Evolutionary conservation across 2,113 vertebrate species (phyloP).

Genomic region (Lycocorax pyrrhopterus): DNA sequence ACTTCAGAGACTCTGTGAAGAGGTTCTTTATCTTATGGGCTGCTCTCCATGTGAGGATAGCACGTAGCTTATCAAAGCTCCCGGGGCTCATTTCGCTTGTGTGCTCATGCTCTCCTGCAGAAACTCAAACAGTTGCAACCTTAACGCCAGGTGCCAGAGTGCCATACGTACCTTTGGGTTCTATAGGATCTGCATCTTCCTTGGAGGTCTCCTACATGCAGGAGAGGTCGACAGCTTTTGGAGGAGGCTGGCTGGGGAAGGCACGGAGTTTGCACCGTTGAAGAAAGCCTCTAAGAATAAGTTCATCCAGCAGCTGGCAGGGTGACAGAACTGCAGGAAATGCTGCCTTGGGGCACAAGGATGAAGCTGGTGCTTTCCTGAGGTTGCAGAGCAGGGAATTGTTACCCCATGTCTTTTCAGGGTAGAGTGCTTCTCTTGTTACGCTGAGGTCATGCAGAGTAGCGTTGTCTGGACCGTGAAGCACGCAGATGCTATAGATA

Average conservation of each 20-base stretch:
- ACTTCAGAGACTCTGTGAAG: constrained; percentile 1
- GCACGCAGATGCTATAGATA: neutral
- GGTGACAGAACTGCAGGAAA: neutral
- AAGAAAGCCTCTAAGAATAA: neutral
- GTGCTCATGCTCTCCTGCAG: neutral
- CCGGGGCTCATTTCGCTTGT: neutral
- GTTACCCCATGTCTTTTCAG: neutral
- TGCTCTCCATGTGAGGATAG: neutral
- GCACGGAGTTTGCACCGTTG: accelerated
- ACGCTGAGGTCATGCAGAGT: neutral
- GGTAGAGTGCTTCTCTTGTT: neutral
- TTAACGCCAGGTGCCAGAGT: neutral
- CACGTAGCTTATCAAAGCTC: accelerated
- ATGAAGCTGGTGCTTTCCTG: neutral
- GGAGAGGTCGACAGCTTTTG: neutral
- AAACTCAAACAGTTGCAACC: neutral
- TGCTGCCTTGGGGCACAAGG: neutral
- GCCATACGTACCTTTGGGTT: accelerated
- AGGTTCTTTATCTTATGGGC: constrained; percentile 43
- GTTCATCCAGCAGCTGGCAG: neutral
- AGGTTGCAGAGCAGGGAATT: accelerated
- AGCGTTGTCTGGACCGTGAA: neutral
- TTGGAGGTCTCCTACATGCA: neutral
- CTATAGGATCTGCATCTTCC: neutral
- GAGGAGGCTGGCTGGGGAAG: neutral